These are phyloP conservation scores for Vicugna pacos DNA, from an alignment of 2,113 vertebrate genomes.

Conservation along the genomic window DNA sequence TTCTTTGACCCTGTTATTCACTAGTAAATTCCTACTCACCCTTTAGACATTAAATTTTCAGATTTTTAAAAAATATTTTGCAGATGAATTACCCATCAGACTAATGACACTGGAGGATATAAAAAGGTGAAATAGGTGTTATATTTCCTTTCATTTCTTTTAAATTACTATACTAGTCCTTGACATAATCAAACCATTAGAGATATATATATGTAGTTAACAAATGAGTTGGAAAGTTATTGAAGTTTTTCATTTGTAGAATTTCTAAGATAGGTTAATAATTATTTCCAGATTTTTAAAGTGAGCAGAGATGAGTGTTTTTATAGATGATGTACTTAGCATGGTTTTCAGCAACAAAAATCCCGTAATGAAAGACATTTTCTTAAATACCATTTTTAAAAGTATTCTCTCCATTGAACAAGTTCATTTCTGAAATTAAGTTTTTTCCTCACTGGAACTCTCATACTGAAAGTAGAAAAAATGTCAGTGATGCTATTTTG, in stretches of 20 bases:
- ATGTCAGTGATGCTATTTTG: background rate
- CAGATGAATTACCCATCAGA: background rate
- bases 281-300: constrained; percentile 10
- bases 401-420: background rate
- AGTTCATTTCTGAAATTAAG: background rate
- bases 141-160: background rate
- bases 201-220: background rate
- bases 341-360: background rate
- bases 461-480: background rate
- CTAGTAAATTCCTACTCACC: background rate
- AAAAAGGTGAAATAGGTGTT: background rate
- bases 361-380: background rate
- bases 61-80: constrained; percentile 28
- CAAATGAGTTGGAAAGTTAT: background rate
- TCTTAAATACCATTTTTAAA: background rate
- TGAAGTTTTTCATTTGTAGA: background rate
- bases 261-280: background rate
- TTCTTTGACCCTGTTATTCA: background rate
- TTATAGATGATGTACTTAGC: background rate
- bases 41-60: constrained; percentile 22
- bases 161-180: background rate
- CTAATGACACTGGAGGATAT: background rate
- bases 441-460: background rate
- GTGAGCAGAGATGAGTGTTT: background rate
- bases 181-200: background rate